Conservation (phyloP, 1,140 invertebrate genomes). For the Achatina immaculata region DNA sequence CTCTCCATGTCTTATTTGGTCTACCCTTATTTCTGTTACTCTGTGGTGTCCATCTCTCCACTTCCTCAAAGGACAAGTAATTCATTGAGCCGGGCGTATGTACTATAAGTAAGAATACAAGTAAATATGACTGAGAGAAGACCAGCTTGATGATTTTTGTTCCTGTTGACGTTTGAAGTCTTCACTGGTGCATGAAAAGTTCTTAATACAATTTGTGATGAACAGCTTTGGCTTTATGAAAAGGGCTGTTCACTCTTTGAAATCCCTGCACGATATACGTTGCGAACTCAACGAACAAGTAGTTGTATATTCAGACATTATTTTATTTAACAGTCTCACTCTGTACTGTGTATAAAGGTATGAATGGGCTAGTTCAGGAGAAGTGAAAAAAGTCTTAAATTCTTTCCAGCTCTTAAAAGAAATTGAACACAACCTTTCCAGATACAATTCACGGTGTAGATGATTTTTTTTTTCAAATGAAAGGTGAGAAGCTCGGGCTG, state of each 20-base stretch:
- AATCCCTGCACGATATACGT: background rate
- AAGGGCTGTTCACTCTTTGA: background rate
- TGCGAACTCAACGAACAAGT: background rate
- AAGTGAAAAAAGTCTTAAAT: conserved; percentile 15
- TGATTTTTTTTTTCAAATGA: conserved; percentile 3
- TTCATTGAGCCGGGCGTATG: background rate
- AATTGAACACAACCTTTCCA: conserved; percentile 8
- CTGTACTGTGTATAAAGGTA: background rate
- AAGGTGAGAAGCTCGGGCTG: background rate
- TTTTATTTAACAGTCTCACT: background rate
- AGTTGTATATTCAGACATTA: background rate
- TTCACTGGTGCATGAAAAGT: background rate
- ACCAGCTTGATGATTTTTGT: too few relatives aligned
- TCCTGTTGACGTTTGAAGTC: too few relatives aligned
- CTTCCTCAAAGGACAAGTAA: background rate
- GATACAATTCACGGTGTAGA: background rate
- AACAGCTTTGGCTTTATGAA: background rate
- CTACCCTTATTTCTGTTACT: too few relatives aligned
- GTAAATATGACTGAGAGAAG: too few relatives aligned
- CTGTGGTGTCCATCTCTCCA: too few relatives aligned
- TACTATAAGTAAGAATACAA: too few relatives aligned
- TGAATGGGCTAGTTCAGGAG: background rate
- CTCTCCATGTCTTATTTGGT: too few relatives aligned
- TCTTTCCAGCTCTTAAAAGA: conserved; percentile 1
- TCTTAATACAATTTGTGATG: background rate